Conservation (phyloP, 1,140 invertebrate genomes). For the Atta texana region DNA sequence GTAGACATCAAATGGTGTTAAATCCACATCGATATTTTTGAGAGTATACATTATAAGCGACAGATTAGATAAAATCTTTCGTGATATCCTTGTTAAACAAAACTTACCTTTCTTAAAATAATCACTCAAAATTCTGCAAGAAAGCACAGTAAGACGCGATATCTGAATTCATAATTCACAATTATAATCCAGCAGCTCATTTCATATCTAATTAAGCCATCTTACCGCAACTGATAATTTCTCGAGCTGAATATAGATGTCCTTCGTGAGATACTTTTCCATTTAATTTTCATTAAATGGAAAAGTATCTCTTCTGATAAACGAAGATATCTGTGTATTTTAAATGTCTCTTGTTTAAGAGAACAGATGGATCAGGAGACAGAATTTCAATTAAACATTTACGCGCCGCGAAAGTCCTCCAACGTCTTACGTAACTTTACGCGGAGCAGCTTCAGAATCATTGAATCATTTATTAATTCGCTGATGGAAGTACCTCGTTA, state of each 20-base stretch:
- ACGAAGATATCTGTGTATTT: conserved; percentile 57
- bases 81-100: neutral
- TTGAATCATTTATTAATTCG: conserved; percentile 72
- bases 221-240: conserved; percentile 12
- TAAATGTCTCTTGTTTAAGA: conserved; percentile 42
- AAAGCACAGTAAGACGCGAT: neutral
- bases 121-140: neutral
- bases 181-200: neutral
- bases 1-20: too few relatives aligned
- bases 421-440: conserved; percentile 64
- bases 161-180: neutral
- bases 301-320: neutral
- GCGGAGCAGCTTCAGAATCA: neutral
- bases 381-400: conserved; percentile 76
- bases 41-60: neutral
- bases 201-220: neutral
- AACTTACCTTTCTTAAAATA: neutral
- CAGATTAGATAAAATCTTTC: neutral
- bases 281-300: conserved; percentile 60
- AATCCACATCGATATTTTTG: too few relatives aligned
- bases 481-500: conserved; percentile 57
- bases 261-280: too few relatives aligned
- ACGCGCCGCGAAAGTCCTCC: conserved; percentile 53
- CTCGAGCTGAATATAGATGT: conserved; percentile 49
- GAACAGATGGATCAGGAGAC: conserved; percentile 45